Base-by-base conservation (phyloP, 2,888 invertebrate species). In the Rhabditoides inermis region DNA sequence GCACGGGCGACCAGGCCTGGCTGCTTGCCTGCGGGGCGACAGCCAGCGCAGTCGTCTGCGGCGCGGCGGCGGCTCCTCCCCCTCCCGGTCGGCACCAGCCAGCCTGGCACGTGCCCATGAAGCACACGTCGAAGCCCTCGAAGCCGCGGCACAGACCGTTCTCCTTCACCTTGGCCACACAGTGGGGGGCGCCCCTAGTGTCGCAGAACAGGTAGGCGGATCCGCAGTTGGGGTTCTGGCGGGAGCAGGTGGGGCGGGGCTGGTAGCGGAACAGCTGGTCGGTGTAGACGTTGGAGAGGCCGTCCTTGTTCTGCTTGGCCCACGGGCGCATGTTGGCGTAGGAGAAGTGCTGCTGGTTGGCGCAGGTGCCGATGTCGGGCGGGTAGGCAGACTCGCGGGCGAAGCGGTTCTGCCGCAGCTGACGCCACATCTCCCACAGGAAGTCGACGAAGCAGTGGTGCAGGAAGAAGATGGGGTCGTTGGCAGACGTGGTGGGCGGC, bases 211-310 rank as follows among this genome's bases (percentile, higher is more conserved):
- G 57, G 50, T 68, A 68, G 7, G 58, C 63, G 0, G 62, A 63
- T 10, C 68, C 68, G 41, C 69, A 70, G 30, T 63, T 60, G 36
- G 65, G 64, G 40, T 66, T 68, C 46, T 62, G 59, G 6, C 52
- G 49, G 25, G 58, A 60, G 53, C 74, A 74, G 1, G 68, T 68
- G 3, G 74, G 74, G 2, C 74, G 65, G 2, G 69, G 66, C 3
- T 71, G 67, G 53, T 69, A 74, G 39, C 57, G 61, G 58, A 70
- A 74, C 44, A 74, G 46, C 49, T 63, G 60, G 51, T 75, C 74
- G 18, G 73, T 74, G 62, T 74, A 74, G 30, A 62, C 69, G 51
- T 74, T 74, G n/a, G 72, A 72, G 2, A 74, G 63, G n/a, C 72
- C 68, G 27, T 70, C 71, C n/a, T 68, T 48, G 54, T 73, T 73